Percentiles rank a stretch among this genome's conserved stretches.
phyloP scores from a whole-genome alignment of 2,113 vertebrate species.

The Xiphias gladius region DNA sequence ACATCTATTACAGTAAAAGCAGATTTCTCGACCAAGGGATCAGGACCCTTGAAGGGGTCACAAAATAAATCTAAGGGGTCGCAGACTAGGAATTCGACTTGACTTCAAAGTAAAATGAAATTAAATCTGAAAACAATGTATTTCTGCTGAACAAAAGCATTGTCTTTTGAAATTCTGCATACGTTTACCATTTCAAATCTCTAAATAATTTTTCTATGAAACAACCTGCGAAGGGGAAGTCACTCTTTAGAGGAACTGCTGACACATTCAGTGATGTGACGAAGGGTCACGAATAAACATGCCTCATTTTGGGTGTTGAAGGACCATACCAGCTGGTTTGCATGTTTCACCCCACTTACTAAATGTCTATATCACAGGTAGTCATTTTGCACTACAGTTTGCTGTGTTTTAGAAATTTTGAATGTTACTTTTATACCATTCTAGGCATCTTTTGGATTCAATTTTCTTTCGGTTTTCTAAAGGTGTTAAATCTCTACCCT shows the following conservation, averaged over 20 bases:
- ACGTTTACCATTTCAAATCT: background rate
- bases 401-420: too few species aligned
- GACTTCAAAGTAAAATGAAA: background rate
- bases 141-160: background rate
- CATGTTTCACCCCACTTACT: too few species aligned
- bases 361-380: too few species aligned
- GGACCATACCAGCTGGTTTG: too few species aligned
- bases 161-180: background rate
- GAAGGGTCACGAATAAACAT: background rate
- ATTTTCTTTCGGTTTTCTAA: too few species aligned
- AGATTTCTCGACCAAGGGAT: background rate
- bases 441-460: too few species aligned
- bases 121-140: background rate
- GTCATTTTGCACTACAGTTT: too few species aligned
- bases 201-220: background rate
- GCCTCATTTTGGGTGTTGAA: too few species aligned
- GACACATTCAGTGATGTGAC: background rate
- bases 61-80: background rate
- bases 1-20: background rate
- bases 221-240: background rate
- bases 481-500: background rate
- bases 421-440: too few species aligned
- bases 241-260: background rate
- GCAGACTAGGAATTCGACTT: background rate
- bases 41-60: background rate